These are phyloP conservation scores for Drosophila kanapiae DNA, from an alignment of 1,140 invertebrate species.

Conservation along the genomic window DNA sequence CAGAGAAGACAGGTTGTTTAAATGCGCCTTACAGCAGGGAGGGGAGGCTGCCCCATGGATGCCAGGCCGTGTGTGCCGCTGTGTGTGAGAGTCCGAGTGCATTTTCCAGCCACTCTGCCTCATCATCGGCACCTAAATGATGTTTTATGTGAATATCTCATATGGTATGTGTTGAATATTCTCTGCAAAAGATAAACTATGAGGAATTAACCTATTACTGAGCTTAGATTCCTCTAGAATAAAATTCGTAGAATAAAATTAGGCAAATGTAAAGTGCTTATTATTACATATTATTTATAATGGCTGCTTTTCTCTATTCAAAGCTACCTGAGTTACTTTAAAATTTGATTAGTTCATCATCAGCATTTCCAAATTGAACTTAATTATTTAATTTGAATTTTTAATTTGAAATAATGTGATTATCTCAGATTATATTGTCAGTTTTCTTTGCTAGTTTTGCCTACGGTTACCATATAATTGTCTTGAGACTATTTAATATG, in stretches of 20 bases:
- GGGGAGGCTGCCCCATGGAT: conserved; percentile 22
- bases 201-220: no score
- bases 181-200: not conserved
- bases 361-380: not conserved
- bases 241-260: not conserved
- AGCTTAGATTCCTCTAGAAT: not conserved
- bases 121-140: conserved; percentile 22
- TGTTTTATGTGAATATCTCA: not conserved
- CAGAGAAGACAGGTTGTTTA: conserved; percentile 59
- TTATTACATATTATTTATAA: no score
- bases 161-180: not conserved
- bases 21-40: conserved; percentile 56
- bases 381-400: not conserved
- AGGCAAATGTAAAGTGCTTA: no score
- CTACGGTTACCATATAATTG: not conserved
- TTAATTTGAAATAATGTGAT: not conserved
- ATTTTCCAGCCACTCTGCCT: conserved; percentile 28
- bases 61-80: conserved; percentile 44
- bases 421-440: not conserved
- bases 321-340: no score
- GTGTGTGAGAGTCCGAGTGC: conserved; percentile 47
- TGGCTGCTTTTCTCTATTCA: no score
- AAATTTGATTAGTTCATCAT: no score
- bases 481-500: not conserved
- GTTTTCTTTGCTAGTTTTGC: not conserved